Evolutionary conservation across 2,797 vertebrate species (phyloP).

Genomic region (Petrocephalus schoutedeni): DNA sequence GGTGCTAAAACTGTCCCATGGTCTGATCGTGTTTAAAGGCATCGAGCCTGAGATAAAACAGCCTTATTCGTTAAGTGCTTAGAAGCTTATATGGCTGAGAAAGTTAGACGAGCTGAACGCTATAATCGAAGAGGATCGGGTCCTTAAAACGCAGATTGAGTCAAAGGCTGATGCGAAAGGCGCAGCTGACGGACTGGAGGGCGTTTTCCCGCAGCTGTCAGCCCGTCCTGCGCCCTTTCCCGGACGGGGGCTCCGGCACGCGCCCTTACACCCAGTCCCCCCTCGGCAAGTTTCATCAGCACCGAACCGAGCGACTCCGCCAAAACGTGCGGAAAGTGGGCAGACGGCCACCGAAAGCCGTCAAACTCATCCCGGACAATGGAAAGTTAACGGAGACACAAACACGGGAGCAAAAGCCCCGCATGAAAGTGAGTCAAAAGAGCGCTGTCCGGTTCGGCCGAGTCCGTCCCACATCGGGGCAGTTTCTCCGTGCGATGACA

Average conservation of each 20-base stretch:
- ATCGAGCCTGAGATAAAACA: background rate
- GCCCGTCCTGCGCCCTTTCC: background rate
- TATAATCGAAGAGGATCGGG: background rate
- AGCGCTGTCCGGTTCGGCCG: background rate
- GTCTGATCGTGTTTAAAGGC: background rate
- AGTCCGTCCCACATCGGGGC: background rate
- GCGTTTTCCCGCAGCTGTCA: slow-evolving; percentile 11
- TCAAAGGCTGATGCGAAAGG: background rate
- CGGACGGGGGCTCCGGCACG: background rate
- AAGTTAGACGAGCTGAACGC: background rate
- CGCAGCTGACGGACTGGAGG: background rate
- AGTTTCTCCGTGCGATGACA: background rate
- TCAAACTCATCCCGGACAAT: background rate
- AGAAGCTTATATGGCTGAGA: background rate
- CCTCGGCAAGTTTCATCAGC: background rate
- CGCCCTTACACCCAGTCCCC: background rate
- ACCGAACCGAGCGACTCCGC: background rate
- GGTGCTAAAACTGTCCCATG: background rate
- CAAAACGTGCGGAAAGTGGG: background rate
- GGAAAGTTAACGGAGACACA: background rate
- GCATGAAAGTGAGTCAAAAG: background rate
- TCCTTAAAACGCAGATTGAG: background rate
- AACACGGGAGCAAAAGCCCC: background rate
- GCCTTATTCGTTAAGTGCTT: background rate
- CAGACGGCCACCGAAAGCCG: background rate